phyloP scores from a whole-genome alignment of 1,140 invertebrate species.

The Orchestia grillus region DNA sequence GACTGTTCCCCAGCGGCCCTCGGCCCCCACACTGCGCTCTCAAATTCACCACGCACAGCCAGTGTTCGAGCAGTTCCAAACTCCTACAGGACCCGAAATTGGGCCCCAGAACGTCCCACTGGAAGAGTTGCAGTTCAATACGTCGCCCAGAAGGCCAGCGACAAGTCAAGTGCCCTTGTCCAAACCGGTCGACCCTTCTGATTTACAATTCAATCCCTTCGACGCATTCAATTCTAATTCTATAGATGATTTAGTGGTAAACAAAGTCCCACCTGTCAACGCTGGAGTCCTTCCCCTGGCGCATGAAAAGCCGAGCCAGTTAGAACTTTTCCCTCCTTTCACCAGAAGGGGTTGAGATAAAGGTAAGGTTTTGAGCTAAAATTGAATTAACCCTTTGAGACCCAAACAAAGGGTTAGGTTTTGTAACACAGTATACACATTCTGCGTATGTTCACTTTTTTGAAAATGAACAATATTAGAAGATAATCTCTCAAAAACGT shows the following conservation, averaged over 20 bases:
- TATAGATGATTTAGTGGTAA: constrained; percentile 61
- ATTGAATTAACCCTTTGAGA: too few species aligned
- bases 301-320: constrained; percentile 61
- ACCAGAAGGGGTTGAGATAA: constrained; percentile 26
- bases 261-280: constrained; percentile 64
- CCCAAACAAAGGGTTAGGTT: too few species aligned
- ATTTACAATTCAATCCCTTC: constrained; percentile 32
- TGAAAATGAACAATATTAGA: too few species aligned
- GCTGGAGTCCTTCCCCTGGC: constrained; percentile 65
- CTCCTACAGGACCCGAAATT: neutral
- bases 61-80: neutral
- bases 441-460: too few species aligned
- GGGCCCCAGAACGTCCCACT: neutral
- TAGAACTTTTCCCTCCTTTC: constrained; percentile 64
- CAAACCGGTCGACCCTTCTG: neutral
- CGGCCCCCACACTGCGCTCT: neutral
- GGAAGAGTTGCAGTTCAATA: neutral
- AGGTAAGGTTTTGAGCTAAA: neutral
- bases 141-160: neutral
- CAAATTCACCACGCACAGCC: constrained; percentile 20
- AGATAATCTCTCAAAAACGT: too few species aligned
- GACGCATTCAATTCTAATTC: constrained; percentile 57
- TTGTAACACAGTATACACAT: too few species aligned
- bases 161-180: neutral
- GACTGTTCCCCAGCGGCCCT: neutral